A percentile compares a stretch with the other conserved stretches of the same genome.
Conservation (phyloP, 2,113 vertebrate species). For the Phylloscopus trochilus region DNA sequence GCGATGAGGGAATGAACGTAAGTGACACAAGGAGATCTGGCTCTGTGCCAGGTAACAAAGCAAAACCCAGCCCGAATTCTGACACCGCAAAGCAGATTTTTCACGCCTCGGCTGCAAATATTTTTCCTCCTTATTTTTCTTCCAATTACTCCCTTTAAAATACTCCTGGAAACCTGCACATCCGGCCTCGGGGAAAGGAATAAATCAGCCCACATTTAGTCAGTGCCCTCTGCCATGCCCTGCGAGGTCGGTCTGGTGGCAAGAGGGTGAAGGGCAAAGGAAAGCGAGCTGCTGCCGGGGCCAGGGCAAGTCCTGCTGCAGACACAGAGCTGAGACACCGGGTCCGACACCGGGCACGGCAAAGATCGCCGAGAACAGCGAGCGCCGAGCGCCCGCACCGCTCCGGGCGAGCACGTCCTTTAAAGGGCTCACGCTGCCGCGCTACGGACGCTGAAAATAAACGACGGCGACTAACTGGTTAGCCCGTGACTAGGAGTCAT, state of each 20-base stretch:
- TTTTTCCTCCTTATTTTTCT: not conserved
- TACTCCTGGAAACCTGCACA: not conserved
- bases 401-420: fast-evolving
- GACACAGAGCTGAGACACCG: fast-evolving
- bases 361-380: fast-evolving
- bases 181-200: not conserved
- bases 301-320: fast-evolving
- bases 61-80: not conserved
- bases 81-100: fast-evolving
- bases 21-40: not conserved
- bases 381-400: fast-evolving
- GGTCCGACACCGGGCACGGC: fast-evolving
- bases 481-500: fast-evolving
- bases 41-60: not conserved
- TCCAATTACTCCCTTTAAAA: not conserved
- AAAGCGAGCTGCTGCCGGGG: fast-evolving
- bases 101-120: not conserved
- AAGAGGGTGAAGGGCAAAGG: not conserved
- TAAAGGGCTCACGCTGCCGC: not conserved
- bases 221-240: fast-evolving
- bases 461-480: fast-evolving
- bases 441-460: fast-evolving
- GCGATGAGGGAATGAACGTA: fast-evolving
- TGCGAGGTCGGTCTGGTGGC: fast-evolving
- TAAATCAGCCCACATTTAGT: fast-evolving